These are phyloP conservation scores for Monochamus saltuarius DNA, from an alignment of 1,140 invertebrate species.

Conservation along the genomic window DNA sequence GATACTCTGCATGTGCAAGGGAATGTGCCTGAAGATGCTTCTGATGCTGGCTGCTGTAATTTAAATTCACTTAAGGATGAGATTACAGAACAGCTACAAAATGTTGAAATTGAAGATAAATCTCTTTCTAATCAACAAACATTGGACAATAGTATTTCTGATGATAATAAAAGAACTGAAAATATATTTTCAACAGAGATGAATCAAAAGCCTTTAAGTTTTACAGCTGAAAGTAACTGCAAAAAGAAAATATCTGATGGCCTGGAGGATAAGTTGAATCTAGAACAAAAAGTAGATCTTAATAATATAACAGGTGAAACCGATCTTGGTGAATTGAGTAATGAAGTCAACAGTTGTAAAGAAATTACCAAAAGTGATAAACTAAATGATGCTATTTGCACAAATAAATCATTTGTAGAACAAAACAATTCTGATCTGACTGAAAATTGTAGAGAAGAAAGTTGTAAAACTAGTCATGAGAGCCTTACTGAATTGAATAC, in stretches of 20 bases:
- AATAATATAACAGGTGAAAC: background rate
- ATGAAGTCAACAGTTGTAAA: background rate
- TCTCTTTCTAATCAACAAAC: background rate
- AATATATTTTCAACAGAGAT: background rate
- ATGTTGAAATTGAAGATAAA: background rate
- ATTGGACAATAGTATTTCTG: background rate
- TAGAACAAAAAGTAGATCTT: background rate
- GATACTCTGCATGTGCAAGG: background rate
- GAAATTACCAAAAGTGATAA: background rate
- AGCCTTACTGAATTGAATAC: background rate
- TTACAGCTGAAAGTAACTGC: background rate
- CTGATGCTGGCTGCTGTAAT: constrained; percentile 5
- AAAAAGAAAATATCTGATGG: background rate
- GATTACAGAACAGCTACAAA: constrained; percentile 3
- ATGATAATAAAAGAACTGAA: too few species aligned
- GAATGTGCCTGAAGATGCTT: background rate
- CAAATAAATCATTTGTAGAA: too few species aligned
- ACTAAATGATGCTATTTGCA: too few species aligned
- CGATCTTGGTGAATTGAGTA: constrained; percentile 1
- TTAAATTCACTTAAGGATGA: background rate
- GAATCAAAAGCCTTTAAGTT: background rate
- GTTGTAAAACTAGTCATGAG: background rate
- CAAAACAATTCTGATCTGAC: too few species aligned
- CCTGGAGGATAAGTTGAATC: background rate
- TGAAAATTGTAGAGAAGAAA: too few species aligned